phyloP scores from a whole-genome alignment of 2,113 vertebrate genomes.

The Scytalopus superciliaris region DNA sequence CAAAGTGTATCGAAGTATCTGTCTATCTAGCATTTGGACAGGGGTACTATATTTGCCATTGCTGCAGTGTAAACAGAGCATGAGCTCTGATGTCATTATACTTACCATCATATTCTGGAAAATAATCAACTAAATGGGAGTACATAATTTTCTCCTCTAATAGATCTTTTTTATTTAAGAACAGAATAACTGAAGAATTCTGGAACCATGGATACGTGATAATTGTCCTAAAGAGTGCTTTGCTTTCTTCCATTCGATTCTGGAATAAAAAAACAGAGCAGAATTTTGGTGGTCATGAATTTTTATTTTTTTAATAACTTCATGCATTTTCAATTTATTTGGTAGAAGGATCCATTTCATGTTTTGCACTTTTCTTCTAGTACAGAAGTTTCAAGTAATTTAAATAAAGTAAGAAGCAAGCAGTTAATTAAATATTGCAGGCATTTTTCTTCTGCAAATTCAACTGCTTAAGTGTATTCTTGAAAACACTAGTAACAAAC shows the following conservation, averaged over 20 bases:
- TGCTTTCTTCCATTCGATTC: constrained; percentile 97
- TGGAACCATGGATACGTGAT: constrained; percentile 95
- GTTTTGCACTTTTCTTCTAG: not conserved
- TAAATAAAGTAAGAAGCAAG: not conserved
- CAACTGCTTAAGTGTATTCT: not conserved
- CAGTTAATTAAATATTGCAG: not conserved
- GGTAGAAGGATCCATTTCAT: not conserved
- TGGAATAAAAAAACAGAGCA: constrained; percentile 41
- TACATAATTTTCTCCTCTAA: constrained; percentile 97
- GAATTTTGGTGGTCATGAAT: not conserved
- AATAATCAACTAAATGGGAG: constrained; percentile 94
- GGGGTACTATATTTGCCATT: not conserved
- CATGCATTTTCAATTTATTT: not conserved
- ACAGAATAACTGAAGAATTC: constrained; percentile 93
- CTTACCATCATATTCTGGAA: constrained; percentile 94
- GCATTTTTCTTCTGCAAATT: constrained; percentile 16
- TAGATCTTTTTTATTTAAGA: constrained; percentile 97
- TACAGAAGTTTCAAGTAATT: not conserved
- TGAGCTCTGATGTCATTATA: not conserved
- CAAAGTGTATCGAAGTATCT: not conserved
- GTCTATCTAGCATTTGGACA: not conserved
- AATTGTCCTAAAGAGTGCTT: constrained; percentile 93
- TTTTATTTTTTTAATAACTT: not conserved
- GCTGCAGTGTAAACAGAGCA: not conserved
- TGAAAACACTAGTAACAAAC: not conserved